Evolutionary conservation across 2,113 vertebrate species (phyloP).

Genomic region (Anoura caudifer): DNA sequence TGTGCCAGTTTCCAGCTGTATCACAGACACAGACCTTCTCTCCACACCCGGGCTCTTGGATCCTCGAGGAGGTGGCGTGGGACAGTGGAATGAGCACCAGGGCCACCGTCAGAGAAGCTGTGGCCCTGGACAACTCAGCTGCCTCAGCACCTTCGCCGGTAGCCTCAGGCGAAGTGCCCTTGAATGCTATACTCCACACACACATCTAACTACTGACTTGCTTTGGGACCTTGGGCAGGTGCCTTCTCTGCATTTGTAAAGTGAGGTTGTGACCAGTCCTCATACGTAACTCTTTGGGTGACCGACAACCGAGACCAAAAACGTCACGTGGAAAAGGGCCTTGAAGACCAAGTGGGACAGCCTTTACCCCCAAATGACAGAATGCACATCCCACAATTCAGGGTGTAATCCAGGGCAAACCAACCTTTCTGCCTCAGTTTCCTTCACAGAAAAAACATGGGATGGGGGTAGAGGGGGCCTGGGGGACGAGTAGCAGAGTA

Average conservation of each 20-base stretch:
- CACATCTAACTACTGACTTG: neutral
- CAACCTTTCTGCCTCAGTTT: neutral
- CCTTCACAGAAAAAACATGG: neutral
- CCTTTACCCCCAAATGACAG: neutral
- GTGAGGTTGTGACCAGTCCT: neutral
- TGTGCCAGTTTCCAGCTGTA: too few relatives aligned
- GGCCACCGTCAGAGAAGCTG: too few relatives aligned
- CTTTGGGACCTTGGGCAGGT: neutral
- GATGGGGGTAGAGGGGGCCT: neutral
- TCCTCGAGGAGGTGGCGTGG: too few relatives aligned
- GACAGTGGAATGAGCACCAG: too few relatives aligned
- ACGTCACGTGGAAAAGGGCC: conserved; percentile 60
- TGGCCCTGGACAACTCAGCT: neutral
- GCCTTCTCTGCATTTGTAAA: neutral
- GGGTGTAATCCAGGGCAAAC: neutral
- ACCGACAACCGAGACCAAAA: neutral
- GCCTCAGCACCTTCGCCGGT: too few relatives aligned
- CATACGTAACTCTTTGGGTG: neutral
- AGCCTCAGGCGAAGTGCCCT: neutral
- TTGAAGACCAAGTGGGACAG: neutral
- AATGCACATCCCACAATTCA: too few relatives aligned
- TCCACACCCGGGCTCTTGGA: too few relatives aligned
- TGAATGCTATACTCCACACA: neutral
- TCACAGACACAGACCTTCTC: too few relatives aligned
- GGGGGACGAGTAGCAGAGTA: neutral